Percentiles rank a stretch among this genome's conserved stretches.
Conservation (phyloP, 2,113 vertebrate species). For the Geothlypis trichas region DNA sequence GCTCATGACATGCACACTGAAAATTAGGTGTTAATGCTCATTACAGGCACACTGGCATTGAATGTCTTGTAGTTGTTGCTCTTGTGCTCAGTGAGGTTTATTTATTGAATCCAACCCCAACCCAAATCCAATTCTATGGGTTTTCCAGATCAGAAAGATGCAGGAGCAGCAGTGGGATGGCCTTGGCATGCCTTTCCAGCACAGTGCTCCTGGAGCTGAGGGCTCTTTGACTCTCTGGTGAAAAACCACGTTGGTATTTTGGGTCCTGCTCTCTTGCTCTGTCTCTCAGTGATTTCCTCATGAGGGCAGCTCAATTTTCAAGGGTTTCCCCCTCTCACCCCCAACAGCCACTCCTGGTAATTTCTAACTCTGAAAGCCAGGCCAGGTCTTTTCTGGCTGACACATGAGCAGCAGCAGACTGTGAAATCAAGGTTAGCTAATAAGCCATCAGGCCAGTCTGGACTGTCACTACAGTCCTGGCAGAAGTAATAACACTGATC, state of each 20-base stretch:
- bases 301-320: background rate
- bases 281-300: background rate
- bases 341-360: background rate
- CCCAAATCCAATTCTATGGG: background rate
- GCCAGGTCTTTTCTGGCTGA: background rate
- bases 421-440: conserved; percentile 27
- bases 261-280: background rate
- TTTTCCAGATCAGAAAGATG: background rate
- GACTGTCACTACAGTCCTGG: background rate
- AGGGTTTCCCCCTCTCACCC: background rate
- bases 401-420: background rate
- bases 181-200: background rate
- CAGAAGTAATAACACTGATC: background rate
- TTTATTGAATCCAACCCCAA: background rate
- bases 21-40: background rate
- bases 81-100: background rate
- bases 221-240: background rate
- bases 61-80: background rate
- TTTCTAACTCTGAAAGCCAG: background rate
- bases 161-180: background rate
- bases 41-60: background rate
- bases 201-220: background rate
- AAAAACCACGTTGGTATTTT: fast-evolving
- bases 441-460: conserved; percentile 7
- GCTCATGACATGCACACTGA: background rate